These are phyloP conservation scores for Tragelaphus imberbis DNA, from an alignment of 2,113 vertebrate genomes.

Conservation along the genomic window DNA sequence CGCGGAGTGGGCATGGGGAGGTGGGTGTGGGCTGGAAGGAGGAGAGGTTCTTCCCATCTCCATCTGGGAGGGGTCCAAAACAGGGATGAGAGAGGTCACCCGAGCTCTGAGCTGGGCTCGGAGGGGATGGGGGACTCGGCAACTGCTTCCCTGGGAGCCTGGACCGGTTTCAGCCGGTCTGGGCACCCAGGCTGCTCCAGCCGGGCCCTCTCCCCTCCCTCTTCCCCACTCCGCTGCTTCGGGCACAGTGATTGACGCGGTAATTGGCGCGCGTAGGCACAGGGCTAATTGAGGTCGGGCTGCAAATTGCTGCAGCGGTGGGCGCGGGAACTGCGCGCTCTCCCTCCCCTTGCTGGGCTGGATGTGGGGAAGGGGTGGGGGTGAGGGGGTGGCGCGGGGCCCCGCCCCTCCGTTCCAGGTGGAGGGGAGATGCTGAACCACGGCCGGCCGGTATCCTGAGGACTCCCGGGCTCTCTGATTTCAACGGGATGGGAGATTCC, in stretches of 20 bases:
- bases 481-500: background rate
- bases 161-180: background rate
- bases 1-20: fast-evolving
- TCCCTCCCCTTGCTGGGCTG: background rate
- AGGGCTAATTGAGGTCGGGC: slow-evolving; percentile 68
- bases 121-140: background rate
- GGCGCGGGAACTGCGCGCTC: fast-evolving
- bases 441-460: background rate
- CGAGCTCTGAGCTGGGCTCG: background rate
- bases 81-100: background rate
- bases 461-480: background rate
- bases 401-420: background rate
- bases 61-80: background rate
- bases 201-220: background rate
- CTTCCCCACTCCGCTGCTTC: background rate
- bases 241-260: slow-evolving; percentile 47
- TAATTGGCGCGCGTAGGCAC: slow-evolving; percentile 60
- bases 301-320: background rate
- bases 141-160: fast-evolving
- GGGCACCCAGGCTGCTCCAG: background rate
- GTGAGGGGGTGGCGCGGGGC: background rate
- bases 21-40: too few relatives aligned
- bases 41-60: too few relatives aligned
- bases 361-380: background rate
- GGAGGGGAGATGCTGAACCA: background rate